Evolutionary conservation across 2,888 invertebrate species (phyloP), one percentile per base, ranked within the genome.

Genomic region (Brachycybe producta): DNA sequence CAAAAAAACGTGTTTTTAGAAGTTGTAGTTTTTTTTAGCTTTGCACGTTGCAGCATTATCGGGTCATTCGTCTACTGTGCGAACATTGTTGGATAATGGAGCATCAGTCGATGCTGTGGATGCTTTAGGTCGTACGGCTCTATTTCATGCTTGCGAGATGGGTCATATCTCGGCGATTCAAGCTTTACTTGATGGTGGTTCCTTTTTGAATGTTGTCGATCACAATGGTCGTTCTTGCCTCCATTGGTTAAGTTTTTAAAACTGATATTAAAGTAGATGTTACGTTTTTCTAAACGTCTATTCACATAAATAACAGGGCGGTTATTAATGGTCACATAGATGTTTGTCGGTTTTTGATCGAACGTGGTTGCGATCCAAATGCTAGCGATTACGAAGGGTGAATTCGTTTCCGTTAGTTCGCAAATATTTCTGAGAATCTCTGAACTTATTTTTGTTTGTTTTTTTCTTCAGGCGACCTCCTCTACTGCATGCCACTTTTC

Each of bases 291-390:
- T 23, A 44, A 24, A 13, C 11, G 23, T 17, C 24, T 24, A 21
- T 19, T 30, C 35, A n/a, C n/a, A n/a, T 36, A 24, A 24, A 24
- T 24, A 58, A 30, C 57, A 68, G 67, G 68, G 67, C 67, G 48
- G 65, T 67, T 5, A 57, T 66, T 13, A 66, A 67, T 40, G 68
- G 67, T 21, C 66, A 68, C 55, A 65, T 65, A n/a, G 64, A 65
- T 55, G 64, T 68, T 51, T 67, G 67, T 55, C 66, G 66, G 50
- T 62, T 63, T 35, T 58, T 68, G 24, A 62, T 67, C 48, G 63
- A 64, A 42, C 63, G 62, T 56, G 66, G 64, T 8, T 61, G 64
- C 11, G 61, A 64, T 51, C 64, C 64, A 8, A 64, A 67, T 52
- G 59, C 63, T 26, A 56, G 61, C 46, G 68, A 68, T 54, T 58